Conservation (phyloP, 92 coral and sea anemone species). For the Epizoanthus illoricatus region DNA sequence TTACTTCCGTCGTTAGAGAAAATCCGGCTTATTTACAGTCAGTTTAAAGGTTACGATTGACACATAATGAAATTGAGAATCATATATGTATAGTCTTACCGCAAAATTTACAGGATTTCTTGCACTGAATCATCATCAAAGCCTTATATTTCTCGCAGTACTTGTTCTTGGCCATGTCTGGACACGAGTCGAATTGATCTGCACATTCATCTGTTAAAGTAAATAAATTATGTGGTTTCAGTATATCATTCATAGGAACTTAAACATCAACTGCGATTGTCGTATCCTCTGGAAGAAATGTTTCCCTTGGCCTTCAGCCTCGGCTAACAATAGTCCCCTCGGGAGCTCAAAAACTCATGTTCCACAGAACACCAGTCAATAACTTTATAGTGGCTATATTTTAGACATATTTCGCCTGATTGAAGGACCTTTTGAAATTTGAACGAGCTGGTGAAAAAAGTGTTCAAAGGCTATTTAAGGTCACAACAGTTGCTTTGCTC, state of each 20-base stretch:
- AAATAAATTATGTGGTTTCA: not conserved
- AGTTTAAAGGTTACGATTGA: not conserved
- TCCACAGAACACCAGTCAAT: too few species aligned
- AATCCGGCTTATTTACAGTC: not conserved
- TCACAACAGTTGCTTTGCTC: too few species aligned
- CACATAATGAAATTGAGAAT: not conserved
- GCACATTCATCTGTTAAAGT: constrained; percentile 72
- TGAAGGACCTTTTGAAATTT: too few species aligned
- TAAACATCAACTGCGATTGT: not conserved
- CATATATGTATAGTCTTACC: constrained; percentile 49
- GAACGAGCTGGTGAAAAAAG: too few species aligned
- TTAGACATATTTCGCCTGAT: too few species aligned
- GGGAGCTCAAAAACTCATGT: too few species aligned
- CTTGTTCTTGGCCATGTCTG: constrained; percentile 89
- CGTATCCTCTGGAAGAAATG: too few species aligned
- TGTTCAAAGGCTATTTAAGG: too few species aligned
- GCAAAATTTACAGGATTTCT: constrained; percentile 91
- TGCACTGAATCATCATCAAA: constrained; percentile 88
- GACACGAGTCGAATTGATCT: constrained; percentile 88
- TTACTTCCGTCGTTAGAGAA: too few species aligned
- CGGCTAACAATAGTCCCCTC: too few species aligned
- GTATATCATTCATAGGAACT: not conserved
- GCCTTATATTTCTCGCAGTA: constrained; percentile 74
- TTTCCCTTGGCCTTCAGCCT: too few species aligned
- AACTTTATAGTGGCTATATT: too few species aligned